Evolutionary conservation across 2,113 vertebrate genomes (phyloP).

Genomic region (Hypanus sabinus): DNA sequence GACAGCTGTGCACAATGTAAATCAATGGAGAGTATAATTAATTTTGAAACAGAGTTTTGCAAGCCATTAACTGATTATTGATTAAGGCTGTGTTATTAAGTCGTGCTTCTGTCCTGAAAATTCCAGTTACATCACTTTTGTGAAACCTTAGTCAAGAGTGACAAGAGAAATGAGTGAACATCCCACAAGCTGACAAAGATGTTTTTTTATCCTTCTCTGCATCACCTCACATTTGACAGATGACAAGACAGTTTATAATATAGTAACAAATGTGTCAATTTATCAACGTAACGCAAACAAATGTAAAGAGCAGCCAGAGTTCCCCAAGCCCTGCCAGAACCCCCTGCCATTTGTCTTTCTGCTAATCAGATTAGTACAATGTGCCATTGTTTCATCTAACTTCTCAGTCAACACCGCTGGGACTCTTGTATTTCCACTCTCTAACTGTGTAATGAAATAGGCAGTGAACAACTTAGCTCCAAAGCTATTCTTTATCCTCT

Average conservation of each 20-base stretch:
- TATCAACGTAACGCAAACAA: conserved; percentile 67
- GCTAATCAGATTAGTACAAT: conserved; percentile 56
- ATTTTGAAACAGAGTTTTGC: neutral
- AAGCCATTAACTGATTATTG: conserved; percentile 12
- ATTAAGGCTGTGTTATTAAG: conserved; percentile 19
- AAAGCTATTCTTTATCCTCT: neutral
- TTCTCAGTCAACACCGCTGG: conserved; percentile 31
- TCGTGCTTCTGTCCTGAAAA: conserved; percentile 52
- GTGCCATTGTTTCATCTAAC: conserved; percentile 53
- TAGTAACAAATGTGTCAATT: conserved; percentile 68
- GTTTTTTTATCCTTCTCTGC: conserved; percentile 52
- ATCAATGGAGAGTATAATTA: conserved; percentile 1
- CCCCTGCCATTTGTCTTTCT: conserved; percentile 46
- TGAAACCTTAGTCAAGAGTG: conserved; percentile 55
- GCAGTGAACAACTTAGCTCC: neutral
- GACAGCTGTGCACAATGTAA: neutral
- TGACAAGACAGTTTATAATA: conserved; percentile 55
- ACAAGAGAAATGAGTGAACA: conserved; percentile 46
- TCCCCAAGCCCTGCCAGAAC: conserved; percentile 51
- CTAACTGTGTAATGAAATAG: conserved; percentile 6
- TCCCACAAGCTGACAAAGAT: conserved; percentile 47
- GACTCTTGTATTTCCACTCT: conserved; percentile 30
- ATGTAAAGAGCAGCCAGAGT: conserved; percentile 49
- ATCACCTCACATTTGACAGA: conserved; percentile 64
- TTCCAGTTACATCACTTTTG: conserved; percentile 53